Conservation (phyloP, 2,797 vertebrate species). For the Pogonophryne albipinna region DNA sequence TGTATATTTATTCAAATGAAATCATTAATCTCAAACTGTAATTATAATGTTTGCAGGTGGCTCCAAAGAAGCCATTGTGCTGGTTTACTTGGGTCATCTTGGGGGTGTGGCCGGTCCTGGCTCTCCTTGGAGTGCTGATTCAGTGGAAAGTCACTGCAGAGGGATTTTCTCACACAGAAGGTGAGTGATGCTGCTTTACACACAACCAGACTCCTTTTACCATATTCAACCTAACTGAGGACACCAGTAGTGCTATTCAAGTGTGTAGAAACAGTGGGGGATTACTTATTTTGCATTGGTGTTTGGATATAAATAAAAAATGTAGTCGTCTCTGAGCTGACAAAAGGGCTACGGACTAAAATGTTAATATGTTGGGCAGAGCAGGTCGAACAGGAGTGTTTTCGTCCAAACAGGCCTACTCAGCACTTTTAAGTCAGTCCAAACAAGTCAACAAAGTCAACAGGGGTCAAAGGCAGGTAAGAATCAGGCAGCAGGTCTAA, state of each 20-base stretch:
- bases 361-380: neutral
- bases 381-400: neutral
- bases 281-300: neutral
- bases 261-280: no score
- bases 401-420: slow-evolving; percentile 7
- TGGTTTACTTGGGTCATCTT: slow-evolving; percentile 99
- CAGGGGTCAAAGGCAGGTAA: neutral
- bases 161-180: slow-evolving; percentile 97
- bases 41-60: slow-evolving; percentile 78
- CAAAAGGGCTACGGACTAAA: neutral
- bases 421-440: neutral
- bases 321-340: neutral
- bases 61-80: slow-evolving; percentile 91
- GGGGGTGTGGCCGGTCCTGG: slow-evolving; percentile 95
- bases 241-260: neutral
- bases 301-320: neutral
- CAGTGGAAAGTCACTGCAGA: slow-evolving; percentile 98
- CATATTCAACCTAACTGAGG: neutral
- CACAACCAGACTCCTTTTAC: neutral
- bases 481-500: slow-evolving; percentile 7
- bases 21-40: neutral
- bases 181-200: slow-evolving; percentile 79
- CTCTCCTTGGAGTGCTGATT: slow-evolving; percentile 93
- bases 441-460: slow-evolving; percentile 5
- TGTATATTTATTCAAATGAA: neutral